phyloP scores from a whole-genome alignment of 2,888 invertebrate species.

The Eustalomyia histrio region DNA sequence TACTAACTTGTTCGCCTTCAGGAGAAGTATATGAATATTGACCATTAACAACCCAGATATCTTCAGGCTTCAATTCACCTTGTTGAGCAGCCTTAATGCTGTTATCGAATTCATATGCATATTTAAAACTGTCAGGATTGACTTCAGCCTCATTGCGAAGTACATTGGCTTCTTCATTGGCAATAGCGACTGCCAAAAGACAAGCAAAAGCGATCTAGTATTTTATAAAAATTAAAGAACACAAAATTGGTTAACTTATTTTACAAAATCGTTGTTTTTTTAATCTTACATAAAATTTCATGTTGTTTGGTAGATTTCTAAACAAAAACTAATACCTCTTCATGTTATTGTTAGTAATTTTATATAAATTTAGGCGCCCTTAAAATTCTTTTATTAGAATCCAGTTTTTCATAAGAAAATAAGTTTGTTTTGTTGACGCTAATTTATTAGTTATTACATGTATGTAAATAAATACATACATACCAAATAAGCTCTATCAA shows the following conservation, averaged over 20 bases:
- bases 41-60: conserved; percentile 67
- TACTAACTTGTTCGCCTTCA: conserved; percentile 68
- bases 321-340: conserved; percentile 62
- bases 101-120: conserved; percentile 70
- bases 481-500: no score
- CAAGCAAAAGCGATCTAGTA: conserved; percentile 74
- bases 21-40: conserved; percentile 68
- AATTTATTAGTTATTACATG: no score
- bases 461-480: no score
- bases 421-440: no score
- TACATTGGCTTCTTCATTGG: conserved; percentile 70
- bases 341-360: conserved; percentile 37
- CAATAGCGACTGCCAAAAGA: conserved; percentile 70
- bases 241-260: background rate
- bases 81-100: conserved; percentile 69
- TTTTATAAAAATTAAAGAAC: background rate
- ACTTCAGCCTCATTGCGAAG: conserved; percentile 70
- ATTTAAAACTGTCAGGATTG: conserved; percentile 69
- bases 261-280: background rate
- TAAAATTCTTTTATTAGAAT: no score
- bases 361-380: conserved; percentile 43
- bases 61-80: conserved; percentile 65
- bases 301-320: conserved; percentile 47
- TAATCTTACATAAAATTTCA: conserved; percentile 67
- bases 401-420: no score